Evolutionary conservation across 1,140 invertebrate genomes (phyloP).

Genomic region (Drosophila sulfurigaster): DNA sequence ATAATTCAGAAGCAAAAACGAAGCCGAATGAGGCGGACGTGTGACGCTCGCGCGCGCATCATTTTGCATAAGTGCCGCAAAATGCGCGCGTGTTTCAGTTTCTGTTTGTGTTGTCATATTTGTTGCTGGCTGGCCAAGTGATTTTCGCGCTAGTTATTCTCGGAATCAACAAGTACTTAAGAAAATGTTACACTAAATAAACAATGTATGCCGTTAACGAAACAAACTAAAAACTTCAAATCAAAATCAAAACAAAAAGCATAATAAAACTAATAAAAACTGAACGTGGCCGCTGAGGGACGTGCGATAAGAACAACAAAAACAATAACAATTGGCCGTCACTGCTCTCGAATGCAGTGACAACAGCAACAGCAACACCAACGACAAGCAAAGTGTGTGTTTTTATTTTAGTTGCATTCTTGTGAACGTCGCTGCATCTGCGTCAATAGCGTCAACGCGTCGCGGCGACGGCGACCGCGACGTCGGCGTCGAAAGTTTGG

Average conservation of each 20-base stretch:
- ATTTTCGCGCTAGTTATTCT: constrained; percentile 27
- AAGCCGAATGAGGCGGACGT: constrained; percentile 50
- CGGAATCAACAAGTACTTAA: constrained; percentile 24
- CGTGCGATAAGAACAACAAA: constrained; percentile 65
- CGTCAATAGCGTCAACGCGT: constrained; percentile 9
- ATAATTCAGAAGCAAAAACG: constrained; percentile 51
- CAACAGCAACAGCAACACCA: constrained; percentile 34
- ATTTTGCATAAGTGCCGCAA: constrained; percentile 52
- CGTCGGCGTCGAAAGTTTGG: constrained; percentile 40
- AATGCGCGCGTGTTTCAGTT: constrained; percentile 55
- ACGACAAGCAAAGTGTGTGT: constrained; percentile 51
- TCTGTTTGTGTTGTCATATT: constrained; percentile 45
- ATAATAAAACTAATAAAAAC: constrained; percentile 42
- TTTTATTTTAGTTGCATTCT: constrained; percentile 60
- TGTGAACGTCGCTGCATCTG: constrained; percentile 33
- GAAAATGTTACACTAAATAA: constrained; percentile 18
- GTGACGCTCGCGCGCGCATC: constrained; percentile 50
- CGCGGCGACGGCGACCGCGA: constrained; percentile 17
- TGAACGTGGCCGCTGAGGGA: constrained; percentile 48
- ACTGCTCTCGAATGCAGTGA: constrained; percentile 25
- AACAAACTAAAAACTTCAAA: constrained; percentile 35
- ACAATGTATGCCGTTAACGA: constrained; percentile 15
- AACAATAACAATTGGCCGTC: constrained; percentile 33
- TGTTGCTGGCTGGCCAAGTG: constrained; percentile 47
- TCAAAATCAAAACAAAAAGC: constrained; percentile 9